Conservation (phyloP, 2,113 vertebrate species). For the Sceloporus tristichus region DNA sequence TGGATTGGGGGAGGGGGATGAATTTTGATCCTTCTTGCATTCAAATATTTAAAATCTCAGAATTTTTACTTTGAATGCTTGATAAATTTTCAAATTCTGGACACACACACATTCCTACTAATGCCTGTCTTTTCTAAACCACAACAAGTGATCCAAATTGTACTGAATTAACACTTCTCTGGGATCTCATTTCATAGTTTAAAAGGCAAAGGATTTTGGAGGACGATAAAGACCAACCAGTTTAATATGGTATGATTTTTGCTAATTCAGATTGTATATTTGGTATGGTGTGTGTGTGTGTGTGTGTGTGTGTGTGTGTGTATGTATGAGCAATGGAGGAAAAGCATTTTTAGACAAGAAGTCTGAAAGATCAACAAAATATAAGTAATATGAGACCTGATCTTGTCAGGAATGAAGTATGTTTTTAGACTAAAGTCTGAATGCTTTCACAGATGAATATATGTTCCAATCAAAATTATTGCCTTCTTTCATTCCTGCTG, state of each 20-base stretch:
- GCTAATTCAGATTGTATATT: background rate
- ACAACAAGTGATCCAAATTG: background rate
- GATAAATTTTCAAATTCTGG: too few species aligned
- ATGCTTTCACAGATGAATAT: background rate
- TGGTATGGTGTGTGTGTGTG: background rate
- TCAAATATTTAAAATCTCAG: background rate
- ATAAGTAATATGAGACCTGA: background rate
- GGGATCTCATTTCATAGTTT: background rate
- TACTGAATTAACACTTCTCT: background rate
- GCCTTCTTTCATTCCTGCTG: background rate
- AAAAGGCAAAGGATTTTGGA: background rate
- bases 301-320: too few species aligned
- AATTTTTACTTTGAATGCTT: too few species aligned
- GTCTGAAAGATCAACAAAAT: background rate
- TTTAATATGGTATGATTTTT: background rate
- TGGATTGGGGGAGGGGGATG: too few species aligned
- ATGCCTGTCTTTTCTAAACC: too few species aligned
- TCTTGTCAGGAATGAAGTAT: background rate
- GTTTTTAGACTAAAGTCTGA: background rate
- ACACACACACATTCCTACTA: too few species aligned
- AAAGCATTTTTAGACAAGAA: background rate
- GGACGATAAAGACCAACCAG: background rate
- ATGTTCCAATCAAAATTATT: background rate
- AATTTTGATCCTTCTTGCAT: background rate
- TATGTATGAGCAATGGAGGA: background rate